A percentile compares a stretch with the other conserved stretches of the same genome.
These are phyloP conservation scores for Phaenicophaeus curvirostris DNA, from an alignment of 2,797 vertebrate genomes.

Conservation along the genomic window DNA sequence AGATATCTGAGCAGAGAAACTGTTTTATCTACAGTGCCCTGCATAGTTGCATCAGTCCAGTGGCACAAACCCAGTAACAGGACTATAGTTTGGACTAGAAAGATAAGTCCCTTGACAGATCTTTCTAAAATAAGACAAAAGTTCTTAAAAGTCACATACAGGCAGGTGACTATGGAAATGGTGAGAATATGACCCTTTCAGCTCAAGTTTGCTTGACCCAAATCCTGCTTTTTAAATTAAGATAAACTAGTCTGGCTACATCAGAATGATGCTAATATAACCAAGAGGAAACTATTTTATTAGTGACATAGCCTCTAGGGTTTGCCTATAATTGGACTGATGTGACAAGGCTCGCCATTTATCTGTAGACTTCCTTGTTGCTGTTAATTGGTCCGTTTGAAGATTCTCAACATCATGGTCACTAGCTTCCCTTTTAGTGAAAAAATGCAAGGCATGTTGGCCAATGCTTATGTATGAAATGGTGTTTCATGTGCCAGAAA, in stretches of 20 bases:
- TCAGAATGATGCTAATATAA: neutral
- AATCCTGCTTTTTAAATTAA: neutral
- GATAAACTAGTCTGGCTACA: neutral
- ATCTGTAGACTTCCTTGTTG: neutral
- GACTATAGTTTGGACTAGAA: neutral
- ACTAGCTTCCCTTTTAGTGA: neutral
- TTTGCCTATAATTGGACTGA: neutral
- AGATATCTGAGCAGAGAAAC: neutral
- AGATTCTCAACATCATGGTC: neutral
- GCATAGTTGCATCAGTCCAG: neutral
- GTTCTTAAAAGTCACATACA: neutral
- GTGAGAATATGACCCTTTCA: neutral
- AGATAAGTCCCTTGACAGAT: neutral
- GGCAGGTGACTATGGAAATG: neutral
- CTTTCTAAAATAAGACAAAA: neutral
- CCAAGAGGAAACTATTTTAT: neutral
- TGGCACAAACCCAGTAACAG: neutral
- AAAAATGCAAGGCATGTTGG: accelerated
- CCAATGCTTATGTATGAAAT: neutral
- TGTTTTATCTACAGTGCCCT: neutral
- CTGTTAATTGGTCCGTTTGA: neutral
- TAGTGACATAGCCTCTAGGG: neutral
- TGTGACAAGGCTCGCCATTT: neutral
- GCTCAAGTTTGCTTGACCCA: neutral
- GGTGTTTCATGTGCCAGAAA: neutral